Conservation (phyloP, 2,888 invertebrate species). For the Bombylius discolor region DNA sequence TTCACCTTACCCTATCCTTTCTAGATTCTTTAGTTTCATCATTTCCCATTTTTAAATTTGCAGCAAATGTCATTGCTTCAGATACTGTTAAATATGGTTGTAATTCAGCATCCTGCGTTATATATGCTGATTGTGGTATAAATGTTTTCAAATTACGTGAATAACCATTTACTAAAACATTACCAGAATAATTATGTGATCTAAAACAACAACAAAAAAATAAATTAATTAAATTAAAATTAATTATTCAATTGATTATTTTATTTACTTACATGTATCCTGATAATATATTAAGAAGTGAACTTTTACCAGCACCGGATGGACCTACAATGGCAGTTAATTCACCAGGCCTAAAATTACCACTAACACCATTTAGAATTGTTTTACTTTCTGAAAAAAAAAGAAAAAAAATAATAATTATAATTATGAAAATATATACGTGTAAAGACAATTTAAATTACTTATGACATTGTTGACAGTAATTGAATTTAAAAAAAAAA, state of each 20-base stretch:
- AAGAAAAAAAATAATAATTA: not conserved
- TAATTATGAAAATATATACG: too few relatives aligned
- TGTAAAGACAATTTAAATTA: too few relatives aligned
- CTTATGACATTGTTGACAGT: too few relatives aligned
- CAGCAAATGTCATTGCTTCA: slow-evolving; percentile 77
- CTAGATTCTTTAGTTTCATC: slow-evolving; percentile 50
- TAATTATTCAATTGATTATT: slow-evolving; percentile 2
- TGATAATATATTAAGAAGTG: slow-evolving; percentile 76
- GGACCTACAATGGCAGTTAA: slow-evolving; percentile 80
- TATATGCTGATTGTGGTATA: slow-evolving; percentile 69
- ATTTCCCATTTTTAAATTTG: slow-evolving; percentile 69
- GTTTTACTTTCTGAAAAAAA: slow-evolving; percentile 43
- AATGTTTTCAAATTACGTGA: slow-evolving; percentile 52
- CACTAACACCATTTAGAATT: slow-evolving; percentile 48
- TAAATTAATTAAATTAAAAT: not conserved
- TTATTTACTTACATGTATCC: slow-evolving; percentile 66
- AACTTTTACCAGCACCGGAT: slow-evolving; percentile 79
- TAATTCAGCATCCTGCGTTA: slow-evolving; percentile 75
- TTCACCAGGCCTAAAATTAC: slow-evolving; percentile 60
- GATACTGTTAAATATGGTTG: slow-evolving; percentile 71
- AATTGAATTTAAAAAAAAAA: too few relatives aligned
- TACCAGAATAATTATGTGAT: slow-evolving; percentile 43
- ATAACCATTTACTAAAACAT: slow-evolving; percentile 58
- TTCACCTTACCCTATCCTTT: slow-evolving; percentile 45
- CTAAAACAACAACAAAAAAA: slow-evolving; percentile 17